Evolutionary conservation across 2,113 vertebrate genomes (phyloP).

Genomic region (Physeter macrocephalus): DNA sequence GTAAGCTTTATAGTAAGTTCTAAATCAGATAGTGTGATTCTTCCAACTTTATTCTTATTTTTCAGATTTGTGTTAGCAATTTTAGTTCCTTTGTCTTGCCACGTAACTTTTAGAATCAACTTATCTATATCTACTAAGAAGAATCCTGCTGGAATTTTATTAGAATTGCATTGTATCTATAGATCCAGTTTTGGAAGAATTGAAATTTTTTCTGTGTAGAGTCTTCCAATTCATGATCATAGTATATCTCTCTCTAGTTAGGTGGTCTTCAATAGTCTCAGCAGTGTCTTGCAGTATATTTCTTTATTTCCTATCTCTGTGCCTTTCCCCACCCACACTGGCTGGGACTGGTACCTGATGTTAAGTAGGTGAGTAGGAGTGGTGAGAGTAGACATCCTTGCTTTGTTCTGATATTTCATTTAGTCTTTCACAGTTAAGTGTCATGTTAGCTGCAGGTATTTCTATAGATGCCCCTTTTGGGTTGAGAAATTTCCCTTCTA

Average conservation of each 20-base stretch:
- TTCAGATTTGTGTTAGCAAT: background rate
- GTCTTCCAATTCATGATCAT: background rate
- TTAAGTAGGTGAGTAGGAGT: background rate
- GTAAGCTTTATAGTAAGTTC: background rate
- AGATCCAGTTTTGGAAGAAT: background rate
- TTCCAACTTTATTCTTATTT: background rate
- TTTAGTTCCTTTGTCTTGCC: slow-evolving; percentile 15
- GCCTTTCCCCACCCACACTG: rapidly evolving
- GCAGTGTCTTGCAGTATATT: background rate
- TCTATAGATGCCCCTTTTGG: background rate
- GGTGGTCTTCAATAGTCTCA: background rate
- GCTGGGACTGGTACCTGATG: background rate
- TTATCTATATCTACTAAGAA: background rate
- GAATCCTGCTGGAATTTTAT: background rate
- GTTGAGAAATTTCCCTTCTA: background rate
- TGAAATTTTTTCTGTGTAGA: background rate
- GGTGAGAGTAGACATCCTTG: background rate
- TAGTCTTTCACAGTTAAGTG: background rate
- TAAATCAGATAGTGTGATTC: background rate
- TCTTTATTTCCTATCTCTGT: background rate
- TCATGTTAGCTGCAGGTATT: background rate
- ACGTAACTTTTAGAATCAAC: background rate
- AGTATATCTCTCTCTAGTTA: background rate
- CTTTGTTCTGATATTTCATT: background rate
- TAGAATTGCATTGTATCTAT: background rate